Evolutionary conservation across 2,797 vertebrate genomes (phyloP).

Genomic region (Phalanger gymnotis): DNA sequence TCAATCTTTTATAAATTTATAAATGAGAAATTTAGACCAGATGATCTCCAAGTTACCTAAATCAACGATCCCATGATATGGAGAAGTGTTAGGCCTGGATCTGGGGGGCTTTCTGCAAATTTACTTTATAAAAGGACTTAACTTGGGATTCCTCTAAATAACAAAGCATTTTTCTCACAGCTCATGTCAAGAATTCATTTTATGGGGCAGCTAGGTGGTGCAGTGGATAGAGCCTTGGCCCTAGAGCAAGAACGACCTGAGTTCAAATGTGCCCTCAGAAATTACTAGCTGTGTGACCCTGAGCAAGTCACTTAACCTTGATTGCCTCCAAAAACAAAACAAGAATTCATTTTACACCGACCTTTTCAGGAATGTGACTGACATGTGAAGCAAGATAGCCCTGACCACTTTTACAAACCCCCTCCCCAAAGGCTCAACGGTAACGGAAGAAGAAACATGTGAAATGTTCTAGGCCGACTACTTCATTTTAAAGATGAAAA

Average conservation of each 20-base stretch:
- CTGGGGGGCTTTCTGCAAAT: not conserved
- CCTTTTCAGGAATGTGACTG: not conserved
- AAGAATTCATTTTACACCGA: not conserved
- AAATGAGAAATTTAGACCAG: not conserved
- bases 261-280: not conserved
- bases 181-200: not conserved
- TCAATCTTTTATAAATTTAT: not conserved
- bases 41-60: not conserved
- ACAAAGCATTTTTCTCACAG: not conserved
- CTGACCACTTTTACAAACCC: not conserved
- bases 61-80: not conserved
- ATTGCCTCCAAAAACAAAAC: not conserved
- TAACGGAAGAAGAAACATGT: not conserved
- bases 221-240: not conserved
- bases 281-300: not conserved
- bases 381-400: not conserved
- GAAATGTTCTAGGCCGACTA: not conserved
- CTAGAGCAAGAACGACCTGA: not conserved
- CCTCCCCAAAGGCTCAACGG: not conserved
- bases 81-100: not conserved
- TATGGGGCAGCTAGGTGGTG: not conserved
- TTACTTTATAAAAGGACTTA: not conserved
- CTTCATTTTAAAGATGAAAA: not conserved
- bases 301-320: not conserved
- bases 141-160: not conserved